phyloP scores from a whole-genome alignment of 2,888 invertebrate species.

The Petrolisthes manimaculis region DNA sequence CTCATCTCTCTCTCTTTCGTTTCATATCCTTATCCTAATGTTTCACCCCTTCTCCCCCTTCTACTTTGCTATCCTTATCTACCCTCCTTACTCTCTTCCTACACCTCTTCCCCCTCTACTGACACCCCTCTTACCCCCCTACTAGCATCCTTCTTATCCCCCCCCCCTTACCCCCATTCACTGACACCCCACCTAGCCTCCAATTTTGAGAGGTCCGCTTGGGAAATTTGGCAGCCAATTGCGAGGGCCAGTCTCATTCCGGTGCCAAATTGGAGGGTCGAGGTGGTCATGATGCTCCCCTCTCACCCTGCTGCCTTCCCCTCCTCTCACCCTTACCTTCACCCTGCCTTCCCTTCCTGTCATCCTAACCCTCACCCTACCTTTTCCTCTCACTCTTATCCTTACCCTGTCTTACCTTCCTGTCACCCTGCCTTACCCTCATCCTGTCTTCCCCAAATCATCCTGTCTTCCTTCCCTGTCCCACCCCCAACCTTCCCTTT shows the following conservation, averaged over 20 bases:
- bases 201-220: constrained; percentile 39
- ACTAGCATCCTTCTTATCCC: neutral
- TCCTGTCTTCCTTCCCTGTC: neutral
- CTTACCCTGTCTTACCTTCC: neutral
- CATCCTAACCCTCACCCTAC: neutral
- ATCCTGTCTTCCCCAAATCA: neutral
- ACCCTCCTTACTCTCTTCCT: neutral
- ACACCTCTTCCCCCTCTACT: neutral
- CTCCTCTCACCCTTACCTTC: neutral
- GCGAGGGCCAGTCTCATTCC: constrained; percentile 25
- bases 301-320: neutral
- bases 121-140: neutral
- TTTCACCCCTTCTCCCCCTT: constrained; percentile 16
- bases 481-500: constrained; percentile 5
- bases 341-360: neutral
- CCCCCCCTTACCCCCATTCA: neutral
- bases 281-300: neutral
- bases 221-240: constrained; percentile 44
- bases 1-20: neutral
- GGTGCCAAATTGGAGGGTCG: constrained; percentile 35
- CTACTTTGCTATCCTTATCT: neutral
- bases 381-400: neutral
- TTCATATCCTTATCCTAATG: neutral
- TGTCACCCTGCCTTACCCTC: neutral
- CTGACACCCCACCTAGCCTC: constrained; percentile 8